A percentile compares a stretch with the other conserved stretches of the same genome.
phyloP scores from a whole-genome alignment of 2,113 vertebrate genomes.

The Cheilinus undulatus region DNA sequence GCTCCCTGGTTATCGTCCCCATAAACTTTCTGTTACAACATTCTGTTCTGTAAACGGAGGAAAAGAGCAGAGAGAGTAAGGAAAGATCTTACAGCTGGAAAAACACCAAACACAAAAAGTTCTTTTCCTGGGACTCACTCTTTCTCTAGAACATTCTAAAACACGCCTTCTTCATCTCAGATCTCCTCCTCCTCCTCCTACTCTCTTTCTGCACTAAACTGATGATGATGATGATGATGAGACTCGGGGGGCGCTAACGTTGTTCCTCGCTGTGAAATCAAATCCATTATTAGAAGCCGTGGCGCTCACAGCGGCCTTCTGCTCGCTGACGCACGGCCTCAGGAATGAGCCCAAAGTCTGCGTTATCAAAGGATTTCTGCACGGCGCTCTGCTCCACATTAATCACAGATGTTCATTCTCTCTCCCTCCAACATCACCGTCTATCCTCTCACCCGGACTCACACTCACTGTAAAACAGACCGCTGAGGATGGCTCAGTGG shows the following conservation, averaged over 20 bases:
- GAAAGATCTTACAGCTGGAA: too few species aligned
- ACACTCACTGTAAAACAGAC: background rate
- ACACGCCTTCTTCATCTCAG: background rate
- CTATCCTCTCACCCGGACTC: slow-evolving; percentile 52
- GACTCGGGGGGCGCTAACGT: slow-evolving; percentile 32
- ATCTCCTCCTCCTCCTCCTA: background rate
- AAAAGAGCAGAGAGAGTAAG: too few species aligned
- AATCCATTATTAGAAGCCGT: slow-evolving; percentile 68
- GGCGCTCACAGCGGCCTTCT: slow-evolving; percentile 64
- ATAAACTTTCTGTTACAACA: too few species aligned
- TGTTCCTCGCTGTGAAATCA: slow-evolving; percentile 70
- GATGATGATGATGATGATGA: slow-evolving; percentile 30
- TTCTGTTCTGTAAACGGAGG: too few species aligned
- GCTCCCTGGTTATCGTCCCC: too few species aligned
- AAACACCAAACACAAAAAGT: too few species aligned
- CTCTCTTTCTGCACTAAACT: background rate
- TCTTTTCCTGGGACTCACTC: too few species aligned
- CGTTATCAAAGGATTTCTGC: slow-evolving; percentile 83
- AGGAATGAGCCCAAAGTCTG: slow-evolving; percentile 83
- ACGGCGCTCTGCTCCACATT: slow-evolving; percentile 81
- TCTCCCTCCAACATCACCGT: slow-evolving; percentile 53
- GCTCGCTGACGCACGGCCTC: slow-evolving; percentile 79
- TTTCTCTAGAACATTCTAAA: too few species aligned
- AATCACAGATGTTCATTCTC: slow-evolving; percentile 84
- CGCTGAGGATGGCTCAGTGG: too few species aligned